phyloP scores from a whole-genome alignment of 2,797 vertebrate species.

The Syncerus caffer region DNA sequence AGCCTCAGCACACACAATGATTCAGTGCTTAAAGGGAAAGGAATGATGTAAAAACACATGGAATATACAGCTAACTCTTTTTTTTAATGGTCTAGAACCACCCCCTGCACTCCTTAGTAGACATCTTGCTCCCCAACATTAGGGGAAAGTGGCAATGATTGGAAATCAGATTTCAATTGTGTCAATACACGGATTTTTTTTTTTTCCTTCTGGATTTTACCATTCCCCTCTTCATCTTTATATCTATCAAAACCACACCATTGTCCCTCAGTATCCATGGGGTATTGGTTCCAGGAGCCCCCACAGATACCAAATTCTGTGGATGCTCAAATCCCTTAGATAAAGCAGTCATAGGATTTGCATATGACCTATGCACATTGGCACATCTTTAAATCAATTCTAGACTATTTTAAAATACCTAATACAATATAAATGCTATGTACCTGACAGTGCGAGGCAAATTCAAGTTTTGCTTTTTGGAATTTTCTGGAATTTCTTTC shows the following conservation, averaged over 20 bases:
- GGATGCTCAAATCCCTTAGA: background rate
- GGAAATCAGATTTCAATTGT: constrained; percentile 2
- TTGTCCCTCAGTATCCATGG: background rate
- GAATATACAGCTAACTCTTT: background rate
- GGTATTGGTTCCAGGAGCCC: background rate
- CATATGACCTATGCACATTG: background rate
- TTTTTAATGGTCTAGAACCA: background rate
- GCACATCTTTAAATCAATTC: background rate
- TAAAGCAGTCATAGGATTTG: background rate
- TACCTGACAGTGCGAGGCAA: background rate
- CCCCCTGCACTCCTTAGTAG: background rate
- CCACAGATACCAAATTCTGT: background rate
- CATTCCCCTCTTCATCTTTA: background rate
- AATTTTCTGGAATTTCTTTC: background rate
- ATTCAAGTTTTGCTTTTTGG: background rate
- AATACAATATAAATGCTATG: background rate
- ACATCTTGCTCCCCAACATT: background rate
- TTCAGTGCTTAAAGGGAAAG: background rate
- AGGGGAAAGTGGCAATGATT: background rate
- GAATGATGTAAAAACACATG: background rate
- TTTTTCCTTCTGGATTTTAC: background rate
- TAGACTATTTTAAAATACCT: background rate
- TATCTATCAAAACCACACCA: background rate
- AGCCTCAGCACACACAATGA: background rate
- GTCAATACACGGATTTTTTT: background rate